A percentile compares a stretch with the other conserved stretches of the same genome.
phyloP scores from a whole-genome alignment of 2,888 invertebrate genomes.

The Eupsilia transversa region DNA sequence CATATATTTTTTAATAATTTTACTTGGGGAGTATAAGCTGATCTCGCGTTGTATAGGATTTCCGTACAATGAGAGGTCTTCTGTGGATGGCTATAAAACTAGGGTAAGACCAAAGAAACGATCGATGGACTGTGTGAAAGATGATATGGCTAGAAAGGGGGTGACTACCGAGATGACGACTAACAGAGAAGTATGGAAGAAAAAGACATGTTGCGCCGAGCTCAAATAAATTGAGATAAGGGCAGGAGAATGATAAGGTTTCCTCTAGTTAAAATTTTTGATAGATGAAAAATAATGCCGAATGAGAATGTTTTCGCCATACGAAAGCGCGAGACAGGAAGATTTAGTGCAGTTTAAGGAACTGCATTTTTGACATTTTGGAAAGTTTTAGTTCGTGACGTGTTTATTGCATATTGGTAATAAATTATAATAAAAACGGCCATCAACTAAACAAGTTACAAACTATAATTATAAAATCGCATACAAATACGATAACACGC shows the following conservation, averaged over 20 bases:
- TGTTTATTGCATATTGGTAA: background rate
- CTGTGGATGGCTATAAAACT: too few species aligned
- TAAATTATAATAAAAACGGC: conserved; percentile 5
- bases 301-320: background rate
- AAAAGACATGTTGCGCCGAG: background rate
- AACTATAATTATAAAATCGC: conserved; percentile 22
- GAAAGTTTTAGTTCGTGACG: background rate
- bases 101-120: background rate
- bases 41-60: too few species aligned
- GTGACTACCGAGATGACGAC: background rate
- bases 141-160: background rate
- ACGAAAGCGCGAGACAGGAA: background rate
- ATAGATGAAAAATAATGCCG: background rate
- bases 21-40: too few species aligned
- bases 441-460: conserved; percentile 6
- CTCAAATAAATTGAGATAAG: background rate
- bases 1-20: too few species aligned
- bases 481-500: conserved; percentile 17
- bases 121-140: background rate
- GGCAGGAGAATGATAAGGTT: background rate
- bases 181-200: background rate
- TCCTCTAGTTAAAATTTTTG: background rate
- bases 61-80: too few species aligned
- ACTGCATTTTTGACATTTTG: background rate
- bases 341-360: background rate